These are phyloP conservation scores for Poecile montanus DNA, from an alignment of 2,797 vertebrate genomes.

Conservation along the genomic window DNA sequence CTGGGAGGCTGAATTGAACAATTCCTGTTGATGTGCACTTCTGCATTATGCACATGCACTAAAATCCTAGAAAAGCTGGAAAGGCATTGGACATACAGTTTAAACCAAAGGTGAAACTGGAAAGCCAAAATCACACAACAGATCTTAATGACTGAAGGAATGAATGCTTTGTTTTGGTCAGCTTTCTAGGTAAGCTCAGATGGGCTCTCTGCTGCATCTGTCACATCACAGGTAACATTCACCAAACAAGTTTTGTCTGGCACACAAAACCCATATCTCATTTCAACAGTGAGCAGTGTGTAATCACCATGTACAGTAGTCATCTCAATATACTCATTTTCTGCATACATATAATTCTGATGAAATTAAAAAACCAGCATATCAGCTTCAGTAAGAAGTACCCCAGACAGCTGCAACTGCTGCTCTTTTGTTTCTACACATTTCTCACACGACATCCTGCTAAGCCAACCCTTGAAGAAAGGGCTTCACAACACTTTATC, in stretches of 20 bases:
- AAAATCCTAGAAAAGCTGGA: background rate
- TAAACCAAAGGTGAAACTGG: background rate
- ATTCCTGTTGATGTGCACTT: background rate
- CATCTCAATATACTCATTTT: background rate
- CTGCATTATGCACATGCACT: background rate
- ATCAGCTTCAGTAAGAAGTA: background rate
- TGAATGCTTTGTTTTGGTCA: background rate
- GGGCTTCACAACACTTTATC: background rate
- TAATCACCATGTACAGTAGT: background rate
- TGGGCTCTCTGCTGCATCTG: background rate
- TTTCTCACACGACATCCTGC: background rate
- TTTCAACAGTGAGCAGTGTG: background rate
- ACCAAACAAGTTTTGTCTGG: background rate
- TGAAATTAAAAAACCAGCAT: background rate
- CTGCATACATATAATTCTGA: background rate
- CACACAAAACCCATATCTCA: background rate
- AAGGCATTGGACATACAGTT: accelerated
- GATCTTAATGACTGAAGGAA: background rate
- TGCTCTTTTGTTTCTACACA: background rate
- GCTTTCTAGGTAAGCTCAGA: background rate
- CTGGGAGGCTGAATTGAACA: background rate
- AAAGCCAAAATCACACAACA: background rate
- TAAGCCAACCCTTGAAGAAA: background rate
- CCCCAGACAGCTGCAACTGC: background rate
- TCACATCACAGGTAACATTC: background rate